Evolutionary conservation across 1,140 invertebrate genomes (phyloP), one percentile per base, ranked within the genome.

Genomic region (Polypedilum vanderplanki): DNA sequence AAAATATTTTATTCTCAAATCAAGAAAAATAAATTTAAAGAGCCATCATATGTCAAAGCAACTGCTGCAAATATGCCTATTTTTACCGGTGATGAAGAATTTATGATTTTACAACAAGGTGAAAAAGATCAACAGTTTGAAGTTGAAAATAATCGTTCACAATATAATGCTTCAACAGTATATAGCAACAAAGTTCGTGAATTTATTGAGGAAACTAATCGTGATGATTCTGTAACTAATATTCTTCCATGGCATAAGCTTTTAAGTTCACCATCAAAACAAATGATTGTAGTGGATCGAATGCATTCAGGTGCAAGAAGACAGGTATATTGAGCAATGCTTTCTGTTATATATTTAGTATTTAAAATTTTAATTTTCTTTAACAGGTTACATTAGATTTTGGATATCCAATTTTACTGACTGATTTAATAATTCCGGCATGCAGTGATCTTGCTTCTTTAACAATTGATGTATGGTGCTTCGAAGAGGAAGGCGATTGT

Each of bases 281-380:
- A 94, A 79, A 91, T 91, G 77, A 87, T 96, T 73, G 90, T 96
- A n/a, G 93, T 97, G 67, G 94, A 97, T 81, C 86, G 94, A 76
- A 95, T 97, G 91, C 93, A 96, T 83, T 94, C 93, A 20, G 93
- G 91, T 77, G 93, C 93, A 57, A 83, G 91, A 15, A 86, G 94
- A 76, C 96, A 94, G 84, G 93, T 97, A 70, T 33, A n/a, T n/a
- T n/a, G n/a, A 33, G 24, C 5, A 33, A 33, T 33, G 1, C 1
- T 33, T 33, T 33, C n/a, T n/a, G n/a, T n/a, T n/a, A n/a, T n/a
- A n/a, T n/a, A n/a, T n/a, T n/a, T n/a, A n/a, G n/a, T n/a, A n/a
- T n/a, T 33, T 33, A 33, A 33, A 33, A 33, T 33, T 5, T 33
- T 3, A 33, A 33, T 33, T 33, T 33, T n/a, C n/a, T 33, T 33